Conservation (phyloP, 1,140 invertebrate species). For the Eurytemora carolleeae region DNA sequence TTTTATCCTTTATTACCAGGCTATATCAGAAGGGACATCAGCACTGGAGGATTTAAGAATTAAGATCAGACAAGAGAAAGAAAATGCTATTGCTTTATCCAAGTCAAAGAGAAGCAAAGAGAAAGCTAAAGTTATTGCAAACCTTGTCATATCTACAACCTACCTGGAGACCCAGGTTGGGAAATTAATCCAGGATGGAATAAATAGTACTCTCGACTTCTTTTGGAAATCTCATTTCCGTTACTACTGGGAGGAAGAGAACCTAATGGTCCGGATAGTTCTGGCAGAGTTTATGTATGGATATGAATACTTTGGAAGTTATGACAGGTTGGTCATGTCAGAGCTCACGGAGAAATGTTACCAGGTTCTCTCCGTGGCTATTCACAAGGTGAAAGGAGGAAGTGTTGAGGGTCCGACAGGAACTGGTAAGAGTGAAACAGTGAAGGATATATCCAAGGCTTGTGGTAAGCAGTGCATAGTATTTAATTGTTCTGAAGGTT, state of each 20-base stretch:
- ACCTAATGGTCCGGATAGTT: conserved; percentile 68
- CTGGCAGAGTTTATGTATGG: conserved; percentile 73
- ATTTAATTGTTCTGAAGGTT: conserved; percentile 76
- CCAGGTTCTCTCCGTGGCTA: conserved; percentile 71
- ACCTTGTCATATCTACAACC: conserved; percentile 41
- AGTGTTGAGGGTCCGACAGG: conserved; percentile 86
- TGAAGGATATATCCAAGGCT: conserved; percentile 86
- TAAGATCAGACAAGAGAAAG: too few relatives aligned
- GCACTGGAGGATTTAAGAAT: conserved; percentile 31
- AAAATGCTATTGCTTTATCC: conserved; percentile 34
- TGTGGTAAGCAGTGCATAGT: conserved; percentile 90
- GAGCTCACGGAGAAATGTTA: conserved; percentile 74
- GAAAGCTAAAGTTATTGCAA: conserved; percentile 64
- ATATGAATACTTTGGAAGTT: conserved; percentile 84
- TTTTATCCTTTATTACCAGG: neutral
- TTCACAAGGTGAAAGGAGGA: conserved; percentile 40
- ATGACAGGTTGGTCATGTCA: conserved; percentile 62
- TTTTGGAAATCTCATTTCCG: conserved; percentile 25
- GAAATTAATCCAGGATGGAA: neutral
- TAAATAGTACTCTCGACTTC: neutral
- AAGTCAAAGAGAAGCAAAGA: conserved; percentile 30
- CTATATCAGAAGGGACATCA: conserved; percentile 26
- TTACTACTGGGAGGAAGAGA: conserved; percentile 71
- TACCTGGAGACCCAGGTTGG: neutral
- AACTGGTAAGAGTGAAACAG: conserved; percentile 86